A percentile compares a stretch with the other conserved stretches of the same genome.
phyloP scores from a whole-genome alignment of 2,888 invertebrate species.

The Yponomeuta cagnagella region DNA sequence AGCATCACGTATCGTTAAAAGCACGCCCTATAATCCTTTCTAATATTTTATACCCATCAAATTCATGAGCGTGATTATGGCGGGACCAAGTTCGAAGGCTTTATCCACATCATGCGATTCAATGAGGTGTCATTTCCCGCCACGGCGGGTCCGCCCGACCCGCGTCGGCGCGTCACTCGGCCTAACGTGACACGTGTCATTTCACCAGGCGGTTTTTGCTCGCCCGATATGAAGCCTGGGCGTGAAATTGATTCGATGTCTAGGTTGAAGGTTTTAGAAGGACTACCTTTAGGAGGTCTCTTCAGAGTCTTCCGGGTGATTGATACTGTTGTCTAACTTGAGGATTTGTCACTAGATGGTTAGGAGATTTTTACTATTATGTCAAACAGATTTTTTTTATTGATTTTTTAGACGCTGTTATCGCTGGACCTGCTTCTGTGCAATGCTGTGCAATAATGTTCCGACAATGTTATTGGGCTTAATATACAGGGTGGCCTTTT shows the following conservation, averaged over 20 bases:
- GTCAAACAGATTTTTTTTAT: too few relatives aligned
- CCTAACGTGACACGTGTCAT: conserved; percentile 15
- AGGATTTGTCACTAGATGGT: too few relatives aligned
- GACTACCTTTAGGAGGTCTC: background rate
- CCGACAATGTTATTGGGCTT: background rate
- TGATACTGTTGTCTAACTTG: too few relatives aligned
- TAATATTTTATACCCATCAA: too few relatives aligned
- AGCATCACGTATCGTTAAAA: too few relatives aligned
- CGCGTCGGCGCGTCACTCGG: background rate
- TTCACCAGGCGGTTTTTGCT: conserved; percentile 5
- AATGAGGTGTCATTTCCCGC: background rate
- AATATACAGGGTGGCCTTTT: background rate
- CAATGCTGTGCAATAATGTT: too few relatives aligned
- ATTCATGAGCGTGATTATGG: background rate
- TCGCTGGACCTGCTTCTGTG: too few relatives aligned
- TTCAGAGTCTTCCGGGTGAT: too few relatives aligned
- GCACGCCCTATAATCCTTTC: too few relatives aligned
- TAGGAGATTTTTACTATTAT: too few relatives aligned
- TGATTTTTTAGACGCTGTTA: too few relatives aligned
- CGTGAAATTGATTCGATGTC: conserved; percentile 44
- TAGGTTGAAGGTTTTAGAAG: conserved; percentile 18
- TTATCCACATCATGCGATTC: background rate
- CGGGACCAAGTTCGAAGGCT: background rate
- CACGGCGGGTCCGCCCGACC: background rate
- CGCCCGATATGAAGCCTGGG: conserved; percentile 42